A percentile compares a stretch with the other conserved stretches of the same genome.
Evolutionary conservation across 2,888 invertebrate species (phyloP).

Genomic region (Phalera bucephala): DNA sequence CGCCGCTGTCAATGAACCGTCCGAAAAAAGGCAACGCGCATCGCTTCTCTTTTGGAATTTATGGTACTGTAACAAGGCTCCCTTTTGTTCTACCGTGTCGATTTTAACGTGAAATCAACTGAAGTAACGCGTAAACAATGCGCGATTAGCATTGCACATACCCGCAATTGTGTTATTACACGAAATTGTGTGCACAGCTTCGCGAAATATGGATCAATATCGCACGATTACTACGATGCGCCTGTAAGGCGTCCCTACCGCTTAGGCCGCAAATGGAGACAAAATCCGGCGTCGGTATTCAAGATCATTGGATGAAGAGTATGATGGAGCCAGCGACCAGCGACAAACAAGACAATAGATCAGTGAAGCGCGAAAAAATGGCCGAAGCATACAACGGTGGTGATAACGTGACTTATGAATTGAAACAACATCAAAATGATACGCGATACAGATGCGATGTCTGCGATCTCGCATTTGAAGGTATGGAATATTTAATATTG

Average conservation of each 20-base stretch:
- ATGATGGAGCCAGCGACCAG: constrained; percentile 76
- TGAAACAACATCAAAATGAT: constrained; percentile 59
- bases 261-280: constrained; percentile 64
- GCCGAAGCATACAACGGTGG: constrained; percentile 67
- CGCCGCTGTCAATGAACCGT: constrained; percentile 71
- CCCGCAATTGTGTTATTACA: constrained; percentile 37
- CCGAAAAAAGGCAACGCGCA: constrained; percentile 76
- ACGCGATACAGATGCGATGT: constrained; percentile 67
- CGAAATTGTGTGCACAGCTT: constrained; percentile 40
- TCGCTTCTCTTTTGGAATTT: constrained; percentile 83
- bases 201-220: constrained; percentile 69
- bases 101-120: constrained; percentile 63
- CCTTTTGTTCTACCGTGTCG: constrained; percentile 71
- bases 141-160: constrained; percentile 49
- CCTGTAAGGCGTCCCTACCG: constrained; percentile 45
- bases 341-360: constrained; percentile 64
- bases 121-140: constrained; percentile 72
- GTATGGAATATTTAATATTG: constrained; percentile 69
- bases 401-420: constrained; percentile 60
- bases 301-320: constrained; percentile 78
- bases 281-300: constrained; percentile 67
- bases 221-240: constrained; percentile 45
- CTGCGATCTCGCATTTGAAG: constrained; percentile 72
- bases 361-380: constrained; percentile 76
- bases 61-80: constrained; percentile 82